A percentile compares a stretch with the other conserved stretches of the same genome.
Conservation (phyloP, 2,888 invertebrate genomes). For the Vanessa cardui region DNA sequence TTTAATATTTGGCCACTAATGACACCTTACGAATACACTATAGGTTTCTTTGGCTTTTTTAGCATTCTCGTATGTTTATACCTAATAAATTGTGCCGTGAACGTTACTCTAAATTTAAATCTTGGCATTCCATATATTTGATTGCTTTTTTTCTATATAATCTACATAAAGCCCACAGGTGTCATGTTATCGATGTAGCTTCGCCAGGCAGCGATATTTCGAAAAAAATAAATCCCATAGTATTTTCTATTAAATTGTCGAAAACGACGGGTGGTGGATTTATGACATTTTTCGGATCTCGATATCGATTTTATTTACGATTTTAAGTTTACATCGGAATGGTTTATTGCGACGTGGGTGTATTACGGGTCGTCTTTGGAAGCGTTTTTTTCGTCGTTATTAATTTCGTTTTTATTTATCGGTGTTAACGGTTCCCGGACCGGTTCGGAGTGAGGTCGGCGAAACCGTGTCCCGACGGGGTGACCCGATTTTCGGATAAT, state of each 20-base stretch:
- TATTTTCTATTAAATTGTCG: slow-evolving; percentile 35
- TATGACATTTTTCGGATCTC: slow-evolving; percentile 24
- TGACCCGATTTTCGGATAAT: slow-evolving; percentile 36
- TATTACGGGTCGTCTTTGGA: slow-evolving; percentile 43
- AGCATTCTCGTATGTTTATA: no score
- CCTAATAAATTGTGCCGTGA: no score
- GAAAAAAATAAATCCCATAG: slow-evolving; percentile 19
- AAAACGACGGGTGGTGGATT: slow-evolving; percentile 31
- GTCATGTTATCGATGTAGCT: slow-evolving; percentile 26
- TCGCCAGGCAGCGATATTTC: slow-evolving; percentile 24
- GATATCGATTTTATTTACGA: slow-evolving; percentile 24
- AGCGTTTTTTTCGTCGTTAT: slow-evolving; percentile 51
- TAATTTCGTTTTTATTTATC: slow-evolving; percentile 41
- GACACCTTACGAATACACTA: no score
- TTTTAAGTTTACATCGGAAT: slow-evolving; percentile 21
- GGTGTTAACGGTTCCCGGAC: slow-evolving; percentile 40
- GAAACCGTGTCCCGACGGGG: slow-evolving; percentile 35
- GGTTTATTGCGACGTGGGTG: slow-evolving; percentile 54
- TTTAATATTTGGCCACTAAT: no score
- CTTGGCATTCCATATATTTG: slow-evolving; percentile 4
- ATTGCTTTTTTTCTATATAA: slow-evolving; percentile 13
- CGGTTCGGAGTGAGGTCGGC: slow-evolving; percentile 40
- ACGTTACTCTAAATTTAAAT: background rate
- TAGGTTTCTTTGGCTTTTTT: no score
- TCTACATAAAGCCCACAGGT: slow-evolving; percentile 28